Base-by-base conservation (phyloP, 2,113 vertebrate genomes). In the Cepphus grylle region DNA sequence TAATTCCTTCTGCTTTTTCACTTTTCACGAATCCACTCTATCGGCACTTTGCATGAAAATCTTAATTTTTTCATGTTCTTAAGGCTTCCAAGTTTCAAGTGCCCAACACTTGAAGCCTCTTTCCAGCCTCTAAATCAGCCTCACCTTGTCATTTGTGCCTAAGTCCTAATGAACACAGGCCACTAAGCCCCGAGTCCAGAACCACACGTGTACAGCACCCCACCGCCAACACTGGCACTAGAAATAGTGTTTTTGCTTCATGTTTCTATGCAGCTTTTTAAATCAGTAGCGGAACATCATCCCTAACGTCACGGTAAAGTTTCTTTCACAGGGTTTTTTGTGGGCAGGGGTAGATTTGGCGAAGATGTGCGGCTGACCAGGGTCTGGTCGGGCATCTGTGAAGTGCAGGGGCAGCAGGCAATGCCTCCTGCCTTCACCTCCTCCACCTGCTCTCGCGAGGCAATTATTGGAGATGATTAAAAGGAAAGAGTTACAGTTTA, bases 161-260 rank as follows among this genome's bases (percentile, higher is more conserved):
- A 26, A 52, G 23, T 12, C 21, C 11, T 45, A 52, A 12, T 0
- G 4, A 15, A 16, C 45, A 27, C 1, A 0, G 43, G 15, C 16
- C 55, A 18, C 15, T 8, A 21, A 32, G 34, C 81, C 77, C 76
- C 20, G 4, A 0, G 10, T 26, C 58, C 70, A 17, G 47, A 43
- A 23, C 9, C 27, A 3, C 50, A 5, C 0, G 0, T 2, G 47
- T 5, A 6, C 61, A 40, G 45, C 34, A 8, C 22, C 38, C 32
- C 21, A 3, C 45, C 0, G 2, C 9, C 76, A 43, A 16, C 52
- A 3, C 22, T 1, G 34, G 7, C 49, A 25, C 73, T 0, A 3
- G 11, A 36, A 20, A 10, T 1, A 8, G 22, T 6, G 6, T 30
- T 50, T 59, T 45, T 40, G 26, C 27, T 58, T n/a, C 34, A 15